A percentile compares a stretch with the other conserved stretches of the same genome.
Conservation (phyloP, 2,113 vertebrate species). For the Zosterops hypoxanthus region DNA sequence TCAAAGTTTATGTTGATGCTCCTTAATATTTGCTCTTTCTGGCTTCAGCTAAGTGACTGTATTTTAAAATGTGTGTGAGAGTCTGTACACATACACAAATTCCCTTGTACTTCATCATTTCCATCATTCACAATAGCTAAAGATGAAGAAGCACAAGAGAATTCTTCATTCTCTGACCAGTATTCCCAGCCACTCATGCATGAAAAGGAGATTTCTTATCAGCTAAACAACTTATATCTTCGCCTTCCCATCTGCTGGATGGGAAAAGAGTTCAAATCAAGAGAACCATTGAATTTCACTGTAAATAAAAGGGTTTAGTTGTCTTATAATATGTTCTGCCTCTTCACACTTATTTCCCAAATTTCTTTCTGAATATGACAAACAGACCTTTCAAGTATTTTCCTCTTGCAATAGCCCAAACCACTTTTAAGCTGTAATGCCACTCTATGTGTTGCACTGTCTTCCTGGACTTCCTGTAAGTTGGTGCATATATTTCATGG, state of each 20-base stretch:
- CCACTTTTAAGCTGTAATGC: background rate
- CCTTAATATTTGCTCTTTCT: background rate
- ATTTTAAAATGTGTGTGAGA: background rate
- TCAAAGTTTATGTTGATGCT: background rate
- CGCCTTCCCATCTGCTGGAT: background rate
- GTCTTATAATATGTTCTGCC: background rate
- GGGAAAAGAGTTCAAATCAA: background rate
- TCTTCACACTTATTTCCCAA: background rate
- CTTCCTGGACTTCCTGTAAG: background rate
- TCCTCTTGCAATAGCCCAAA: background rate
- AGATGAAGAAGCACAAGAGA: background rate
- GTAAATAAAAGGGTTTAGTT: background rate
- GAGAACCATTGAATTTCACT: background rate
- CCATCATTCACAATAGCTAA: background rate
- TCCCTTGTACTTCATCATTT: background rate
- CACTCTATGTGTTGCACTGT: background rate
- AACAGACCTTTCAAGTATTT: background rate
- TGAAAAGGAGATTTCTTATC: background rate
- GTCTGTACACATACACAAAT: background rate
- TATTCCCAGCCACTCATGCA: background rate
- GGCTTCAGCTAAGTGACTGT: background rate
- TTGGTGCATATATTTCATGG: background rate
- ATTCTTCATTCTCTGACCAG: background rate
- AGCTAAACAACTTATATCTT: background rate
- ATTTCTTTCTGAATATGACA: background rate